Base-by-base conservation (phyloP, 2,113 vertebrate genomes). In the Lagopus leucura region DNA sequence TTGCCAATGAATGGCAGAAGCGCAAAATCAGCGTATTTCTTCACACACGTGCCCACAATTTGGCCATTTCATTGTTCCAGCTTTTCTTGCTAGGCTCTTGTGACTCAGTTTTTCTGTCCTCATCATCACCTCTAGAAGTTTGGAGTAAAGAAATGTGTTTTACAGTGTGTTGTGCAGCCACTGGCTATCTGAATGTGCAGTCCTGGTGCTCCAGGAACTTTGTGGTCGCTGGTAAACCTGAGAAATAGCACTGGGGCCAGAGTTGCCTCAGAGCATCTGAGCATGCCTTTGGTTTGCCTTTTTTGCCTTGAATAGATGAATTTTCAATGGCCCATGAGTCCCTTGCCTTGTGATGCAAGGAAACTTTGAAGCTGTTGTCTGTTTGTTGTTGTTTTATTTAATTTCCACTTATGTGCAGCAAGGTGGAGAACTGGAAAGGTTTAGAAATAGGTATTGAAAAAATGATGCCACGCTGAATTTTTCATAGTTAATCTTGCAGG, bases 171-270 rank as follows among this genome's bases (percentile, higher is more conserved):
- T 74, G 28, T 5, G 1, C 45, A 83, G 43, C 40, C 66, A 25
- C 45, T 43, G 88, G 78, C 6, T 17, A 19, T 69, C 61, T 75
- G 52, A 3, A 1, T 42, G 45, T 27, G 72, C 75, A 21, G 25
- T 4, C 7, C 38, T 52, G 36, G 6, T 2, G 43, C 84, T 88
- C 80, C 82, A 75, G 83, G 86, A 85, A 21, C 52, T 67, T 42
- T 84, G 88, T 96, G 80, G 65, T 86, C 38, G 6, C 80, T 74
- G 79, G 71, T 36, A 48, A 84, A 82, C 83, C 40, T 95, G 82
- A 60, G 67, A 77, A 88, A 2, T 14, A 42, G 28, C 14, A 2
- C 32, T 25, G 67, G 71, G 84, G 32, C 2, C 7, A 18, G 43
- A 88, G 22, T n/a, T 78, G 42, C 64, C 55, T 15, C 18, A 50